Percentiles rank a stretch among this genome's conserved stretches.
phyloP scores from a whole-genome alignment of 2,888 invertebrate genomes.

The Chaitophorus viminalis region DNA sequence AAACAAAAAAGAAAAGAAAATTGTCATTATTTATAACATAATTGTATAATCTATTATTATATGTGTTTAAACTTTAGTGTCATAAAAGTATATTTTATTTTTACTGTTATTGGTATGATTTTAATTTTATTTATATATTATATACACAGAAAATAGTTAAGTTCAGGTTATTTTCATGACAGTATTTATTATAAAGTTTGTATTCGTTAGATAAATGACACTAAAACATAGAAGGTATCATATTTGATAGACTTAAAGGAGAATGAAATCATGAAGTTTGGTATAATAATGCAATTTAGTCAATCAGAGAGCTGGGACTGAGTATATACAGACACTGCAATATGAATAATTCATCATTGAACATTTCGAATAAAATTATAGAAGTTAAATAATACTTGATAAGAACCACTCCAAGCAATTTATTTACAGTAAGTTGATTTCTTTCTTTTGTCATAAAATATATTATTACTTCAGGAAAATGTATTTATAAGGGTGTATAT shows the following conservation, averaged over 20 bases:
- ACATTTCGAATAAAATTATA: constrained; percentile 44
- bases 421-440: constrained; percentile 49
- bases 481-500: background rate
- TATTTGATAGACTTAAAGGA: constrained; percentile 30
- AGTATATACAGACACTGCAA: constrained; percentile 2
- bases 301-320: constrained; percentile 36
- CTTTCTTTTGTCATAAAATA: constrained; percentile 1
- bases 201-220: constrained; percentile 23
- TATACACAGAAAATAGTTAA: background rate
- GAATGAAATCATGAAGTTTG: constrained; percentile 45
- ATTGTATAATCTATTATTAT: too few species aligned
- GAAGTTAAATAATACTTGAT: constrained; percentile 53
- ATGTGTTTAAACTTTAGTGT: too few species aligned
- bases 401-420: constrained; percentile 40
- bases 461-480: background rate
- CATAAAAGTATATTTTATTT: too few species aligned
- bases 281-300: constrained; percentile 59
- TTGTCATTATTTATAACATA: too few species aligned
- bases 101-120: background rate
- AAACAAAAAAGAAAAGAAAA: too few species aligned
- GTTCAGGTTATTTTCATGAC: background rate
- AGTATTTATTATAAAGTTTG: constrained; percentile 12
- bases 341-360: constrained; percentile 55
- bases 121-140: background rate
- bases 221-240: background rate